phyloP scores from a whole-genome alignment of 2,113 vertebrate genomes.

The Cephalopholis sonnerati region DNA sequence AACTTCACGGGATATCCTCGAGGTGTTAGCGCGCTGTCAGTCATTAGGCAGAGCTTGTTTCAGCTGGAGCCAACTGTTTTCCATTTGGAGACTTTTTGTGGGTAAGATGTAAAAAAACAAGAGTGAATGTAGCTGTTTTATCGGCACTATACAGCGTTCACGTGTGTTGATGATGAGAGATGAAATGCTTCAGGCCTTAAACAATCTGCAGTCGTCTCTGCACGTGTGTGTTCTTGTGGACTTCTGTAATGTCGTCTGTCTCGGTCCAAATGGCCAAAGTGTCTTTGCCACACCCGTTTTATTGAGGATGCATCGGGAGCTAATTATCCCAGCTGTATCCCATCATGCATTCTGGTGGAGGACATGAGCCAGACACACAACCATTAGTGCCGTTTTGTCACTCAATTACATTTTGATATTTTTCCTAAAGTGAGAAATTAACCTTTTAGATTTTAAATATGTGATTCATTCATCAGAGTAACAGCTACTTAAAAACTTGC shows the following conservation, averaged over 20 bases:
- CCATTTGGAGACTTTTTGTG: constrained; percentile 10
- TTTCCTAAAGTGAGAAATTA: background rate
- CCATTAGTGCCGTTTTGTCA: background rate
- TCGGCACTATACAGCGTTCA: background rate
- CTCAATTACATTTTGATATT: background rate
- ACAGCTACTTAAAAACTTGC: no score
- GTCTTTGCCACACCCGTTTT: background rate
- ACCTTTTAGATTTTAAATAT: no score
- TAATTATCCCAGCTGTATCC: background rate
- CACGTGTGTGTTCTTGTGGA: background rate
- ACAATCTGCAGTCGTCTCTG: background rate
- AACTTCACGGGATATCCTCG: constrained; percentile 12
- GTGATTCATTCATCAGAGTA: no score
- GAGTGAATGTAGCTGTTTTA: background rate
- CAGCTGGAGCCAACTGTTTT: constrained; percentile 12
- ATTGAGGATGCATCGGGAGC: background rate
- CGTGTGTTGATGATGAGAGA: background rate
- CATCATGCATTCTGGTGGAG: background rate
- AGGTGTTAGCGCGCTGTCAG: constrained; percentile 10
- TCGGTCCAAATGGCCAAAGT: background rate
- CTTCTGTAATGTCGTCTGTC: background rate
- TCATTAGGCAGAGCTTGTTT: constrained; percentile 4
- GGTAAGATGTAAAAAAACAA: background rate
- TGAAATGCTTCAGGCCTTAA: background rate
- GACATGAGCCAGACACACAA: background rate